phyloP scores from a whole-genome alignment of 2,113 vertebrate species.

The Prietella phreatophila region DNA sequence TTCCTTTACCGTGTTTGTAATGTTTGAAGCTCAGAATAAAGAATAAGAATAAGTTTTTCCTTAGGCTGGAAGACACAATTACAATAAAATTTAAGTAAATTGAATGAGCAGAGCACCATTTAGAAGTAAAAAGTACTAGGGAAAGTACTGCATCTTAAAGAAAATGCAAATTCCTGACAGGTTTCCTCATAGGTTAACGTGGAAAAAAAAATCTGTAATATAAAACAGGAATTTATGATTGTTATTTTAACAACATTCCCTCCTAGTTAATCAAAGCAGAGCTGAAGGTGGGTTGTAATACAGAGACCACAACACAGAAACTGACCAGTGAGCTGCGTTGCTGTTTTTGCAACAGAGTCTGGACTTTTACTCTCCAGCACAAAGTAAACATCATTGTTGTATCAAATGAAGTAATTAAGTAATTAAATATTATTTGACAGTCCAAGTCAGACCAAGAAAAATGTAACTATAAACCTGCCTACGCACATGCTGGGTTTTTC shows the following conservation, averaged over 20 bases:
- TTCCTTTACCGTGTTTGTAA: background rate
- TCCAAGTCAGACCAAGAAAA: background rate
- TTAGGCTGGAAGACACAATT: background rate
- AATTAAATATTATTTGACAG: constrained; percentile 26
- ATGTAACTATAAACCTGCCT: background rate
- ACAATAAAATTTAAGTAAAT: background rate
- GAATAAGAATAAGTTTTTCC: background rate
- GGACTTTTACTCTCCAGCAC: constrained; percentile 60
- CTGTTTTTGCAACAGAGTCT: constrained; percentile 57
- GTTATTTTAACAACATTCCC: constrained; percentile 11
- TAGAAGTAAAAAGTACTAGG: background rate
- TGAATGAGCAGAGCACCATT: background rate
- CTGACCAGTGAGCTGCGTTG: constrained; percentile 61
- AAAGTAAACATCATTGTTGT: background rate
- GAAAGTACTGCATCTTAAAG: background rate
- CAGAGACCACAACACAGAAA: constrained; percentile 58
- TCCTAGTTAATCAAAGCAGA: constrained; percentile 52
- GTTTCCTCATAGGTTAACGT: background rate
- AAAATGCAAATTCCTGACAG: background rate
- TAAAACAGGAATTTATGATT: constrained; percentile 16
- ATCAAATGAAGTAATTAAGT: constrained; percentile 21
- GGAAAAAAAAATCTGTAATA: background rate
- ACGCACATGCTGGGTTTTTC: background rate
- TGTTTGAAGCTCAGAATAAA: background rate
- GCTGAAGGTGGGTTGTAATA: constrained; percentile 56